phyloP scores from a whole-genome alignment of 1,140 invertebrate genomes.

The Microplitis demolitor region DNA sequence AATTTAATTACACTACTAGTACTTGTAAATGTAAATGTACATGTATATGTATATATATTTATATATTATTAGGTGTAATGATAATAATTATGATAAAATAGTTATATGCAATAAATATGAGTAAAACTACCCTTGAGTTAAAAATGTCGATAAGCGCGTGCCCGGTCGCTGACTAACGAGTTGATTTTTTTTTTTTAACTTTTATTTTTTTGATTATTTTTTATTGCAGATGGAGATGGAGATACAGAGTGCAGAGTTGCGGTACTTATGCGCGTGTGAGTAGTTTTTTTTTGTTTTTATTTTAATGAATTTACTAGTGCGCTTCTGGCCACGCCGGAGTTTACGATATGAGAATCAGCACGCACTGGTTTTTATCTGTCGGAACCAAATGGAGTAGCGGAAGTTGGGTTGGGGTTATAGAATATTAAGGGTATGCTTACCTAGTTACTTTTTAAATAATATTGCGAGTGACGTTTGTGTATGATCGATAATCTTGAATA shows the following conservation, averaged over 20 bases:
- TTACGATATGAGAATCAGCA: too few relatives aligned
- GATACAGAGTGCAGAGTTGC: neutral
- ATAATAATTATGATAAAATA: neutral
- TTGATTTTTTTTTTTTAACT: too few relatives aligned
- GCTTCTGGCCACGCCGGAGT: too few relatives aligned
- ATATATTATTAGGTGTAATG: neutral
- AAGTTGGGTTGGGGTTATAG: too few relatives aligned
- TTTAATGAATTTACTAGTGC: too few relatives aligned
- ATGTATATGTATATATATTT: neutral
- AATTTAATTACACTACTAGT: neutral
- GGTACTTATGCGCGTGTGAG: too few relatives aligned
- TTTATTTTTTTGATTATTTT: neutral
- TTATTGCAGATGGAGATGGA: neutral
- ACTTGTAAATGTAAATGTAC: too few relatives aligned
- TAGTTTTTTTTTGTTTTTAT: too few relatives aligned
- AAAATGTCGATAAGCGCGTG: slow-evolving; percentile 3
- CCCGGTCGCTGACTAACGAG: neutral
- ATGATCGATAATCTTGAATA: slow-evolving; percentile 2
- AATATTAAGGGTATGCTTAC: neutral
- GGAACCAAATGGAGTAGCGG: too few relatives aligned
- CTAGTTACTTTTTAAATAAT: neutral
- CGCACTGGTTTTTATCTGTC: too few relatives aligned
- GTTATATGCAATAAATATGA: neutral
- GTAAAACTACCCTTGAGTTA: neutral
- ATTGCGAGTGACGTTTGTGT: neutral